These are phyloP conservation scores for Lucifuga dentata DNA, from an alignment of 2,113 vertebrate genomes.

Conservation along the genomic window DNA sequence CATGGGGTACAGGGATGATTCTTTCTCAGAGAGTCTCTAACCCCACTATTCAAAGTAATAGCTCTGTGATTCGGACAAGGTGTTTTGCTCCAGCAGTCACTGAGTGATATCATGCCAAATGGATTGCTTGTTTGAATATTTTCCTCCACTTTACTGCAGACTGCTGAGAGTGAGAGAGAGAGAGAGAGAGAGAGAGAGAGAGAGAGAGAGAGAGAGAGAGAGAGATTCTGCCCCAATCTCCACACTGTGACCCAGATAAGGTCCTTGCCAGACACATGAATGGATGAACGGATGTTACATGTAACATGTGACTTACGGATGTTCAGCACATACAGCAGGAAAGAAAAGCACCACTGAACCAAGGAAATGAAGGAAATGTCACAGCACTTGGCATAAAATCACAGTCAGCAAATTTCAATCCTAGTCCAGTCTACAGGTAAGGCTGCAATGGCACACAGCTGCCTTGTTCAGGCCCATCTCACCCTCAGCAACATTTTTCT, in stretches of 20 bases:
- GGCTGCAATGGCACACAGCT: constrained; percentile 57
- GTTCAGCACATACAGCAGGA: constrained; percentile 26
- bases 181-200: constrained; percentile 8
- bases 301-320: constrained; percentile 41
- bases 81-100: constrained; percentile 51
- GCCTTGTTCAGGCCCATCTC: constrained; percentile 49
- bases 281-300: constrained; percentile 40
- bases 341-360: neutral
- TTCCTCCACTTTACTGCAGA: constrained; percentile 37
- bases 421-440: constrained; percentile 33
- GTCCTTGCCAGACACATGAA: constrained; percentile 16
- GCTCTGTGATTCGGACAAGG: constrained; percentile 70
- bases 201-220: neutral
- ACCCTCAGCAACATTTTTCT: constrained; percentile 54
- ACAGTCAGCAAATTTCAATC: constrained; percentile 18
- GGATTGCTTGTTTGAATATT: constrained; percentile 50
- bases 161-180: neutral
- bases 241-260: constrained; percentile 59
- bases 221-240: constrained; percentile 25
- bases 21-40: constrained; percentile 63
- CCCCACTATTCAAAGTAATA: constrained; percentile 58
- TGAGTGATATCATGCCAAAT: constrained; percentile 54
- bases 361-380: too few species aligned
- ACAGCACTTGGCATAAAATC: constrained; percentile 15
- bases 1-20: constrained; percentile 67